A percentile compares a stretch with the other conserved stretches of the same genome.
phyloP scores from a whole-genome alignment of 2,113 vertebrate genomes.

The Notiomystis cincta region DNA sequence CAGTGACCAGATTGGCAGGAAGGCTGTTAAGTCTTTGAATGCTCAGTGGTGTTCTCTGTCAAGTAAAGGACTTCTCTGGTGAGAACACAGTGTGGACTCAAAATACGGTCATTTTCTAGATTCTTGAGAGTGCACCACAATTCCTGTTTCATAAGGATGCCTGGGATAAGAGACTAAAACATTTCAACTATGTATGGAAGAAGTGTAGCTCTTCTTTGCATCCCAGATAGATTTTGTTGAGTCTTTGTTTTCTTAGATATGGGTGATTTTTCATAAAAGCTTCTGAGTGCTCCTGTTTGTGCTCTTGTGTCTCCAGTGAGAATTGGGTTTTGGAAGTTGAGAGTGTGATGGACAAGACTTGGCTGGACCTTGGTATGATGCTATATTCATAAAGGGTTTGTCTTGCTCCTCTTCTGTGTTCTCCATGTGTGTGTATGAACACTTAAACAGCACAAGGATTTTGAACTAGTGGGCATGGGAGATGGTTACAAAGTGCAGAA shows the following conservation, averaged over 20 bases:
- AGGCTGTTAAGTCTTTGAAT: background rate
- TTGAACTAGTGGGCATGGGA: background rate
- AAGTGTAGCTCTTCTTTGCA: background rate
- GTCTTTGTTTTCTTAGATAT: background rate
- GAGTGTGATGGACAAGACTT: background rate
- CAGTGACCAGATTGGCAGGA: background rate
- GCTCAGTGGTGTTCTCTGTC: background rate
- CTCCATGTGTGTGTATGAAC: accelerated
- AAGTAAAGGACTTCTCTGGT: background rate
- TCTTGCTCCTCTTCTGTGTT: background rate
- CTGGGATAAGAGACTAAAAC: background rate
- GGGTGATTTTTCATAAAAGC: background rate
- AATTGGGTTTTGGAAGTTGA: background rate
- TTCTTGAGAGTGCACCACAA: background rate
- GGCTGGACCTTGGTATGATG: background rate
- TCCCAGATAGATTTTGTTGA: background rate
- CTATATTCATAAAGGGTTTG: background rate
- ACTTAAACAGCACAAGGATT: background rate
- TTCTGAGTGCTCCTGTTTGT: background rate
- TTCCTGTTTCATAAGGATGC: background rate
- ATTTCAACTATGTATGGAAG: background rate
- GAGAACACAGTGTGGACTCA: background rate
- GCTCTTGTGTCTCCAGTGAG: background rate
- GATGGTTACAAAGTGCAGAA: background rate
- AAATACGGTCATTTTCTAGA: background rate